Evolutionary conservation across 2,888 invertebrate species (phyloP).

Genomic region (Leptogaster cylindrica): DNA sequence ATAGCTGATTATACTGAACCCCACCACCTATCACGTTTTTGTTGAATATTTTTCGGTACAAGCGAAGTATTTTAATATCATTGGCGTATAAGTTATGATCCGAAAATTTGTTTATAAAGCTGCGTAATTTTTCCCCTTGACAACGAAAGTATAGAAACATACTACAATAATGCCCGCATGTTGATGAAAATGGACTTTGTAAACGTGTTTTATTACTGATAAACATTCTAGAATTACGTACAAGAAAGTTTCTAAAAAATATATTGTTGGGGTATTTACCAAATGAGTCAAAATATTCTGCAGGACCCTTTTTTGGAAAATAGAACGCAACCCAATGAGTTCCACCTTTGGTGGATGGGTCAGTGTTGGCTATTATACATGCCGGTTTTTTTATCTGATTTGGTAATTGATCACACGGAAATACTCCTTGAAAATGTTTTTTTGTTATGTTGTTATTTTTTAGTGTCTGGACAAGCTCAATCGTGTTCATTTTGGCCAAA

Average conservation of each 20-base stretch:
- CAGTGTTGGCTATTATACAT: no score
- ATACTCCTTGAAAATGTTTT: not conserved
- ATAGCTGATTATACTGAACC: not conserved
- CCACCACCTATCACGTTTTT: not conserved
- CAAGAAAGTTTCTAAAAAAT: no score
- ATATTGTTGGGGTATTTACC: no score
- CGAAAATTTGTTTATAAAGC: not conserved
- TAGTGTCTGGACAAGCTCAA: not conserved
- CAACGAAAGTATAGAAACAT: not conserved
- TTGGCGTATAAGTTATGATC: not conserved
- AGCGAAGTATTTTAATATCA: not conserved
- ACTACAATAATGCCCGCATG: not conserved
- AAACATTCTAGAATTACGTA: no score
- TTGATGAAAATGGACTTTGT: not conserved
- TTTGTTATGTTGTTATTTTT: not conserved
- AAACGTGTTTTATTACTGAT: no score
- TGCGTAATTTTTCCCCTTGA: not conserved
- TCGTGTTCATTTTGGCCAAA: constrained; percentile 1
- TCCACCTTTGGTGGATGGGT: not conserved
- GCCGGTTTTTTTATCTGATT: not conserved
- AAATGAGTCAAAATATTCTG: not conserved
- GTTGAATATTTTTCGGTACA: not conserved
- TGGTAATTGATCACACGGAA: not conserved
- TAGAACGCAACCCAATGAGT: not conserved
- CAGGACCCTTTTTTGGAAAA: not conserved